A percentile compares a stretch with the other conserved stretches of the same genome.
phyloP scores from a whole-genome alignment of 2,888 invertebrate genomes.

The Linnaemya tessellans region DNA sequence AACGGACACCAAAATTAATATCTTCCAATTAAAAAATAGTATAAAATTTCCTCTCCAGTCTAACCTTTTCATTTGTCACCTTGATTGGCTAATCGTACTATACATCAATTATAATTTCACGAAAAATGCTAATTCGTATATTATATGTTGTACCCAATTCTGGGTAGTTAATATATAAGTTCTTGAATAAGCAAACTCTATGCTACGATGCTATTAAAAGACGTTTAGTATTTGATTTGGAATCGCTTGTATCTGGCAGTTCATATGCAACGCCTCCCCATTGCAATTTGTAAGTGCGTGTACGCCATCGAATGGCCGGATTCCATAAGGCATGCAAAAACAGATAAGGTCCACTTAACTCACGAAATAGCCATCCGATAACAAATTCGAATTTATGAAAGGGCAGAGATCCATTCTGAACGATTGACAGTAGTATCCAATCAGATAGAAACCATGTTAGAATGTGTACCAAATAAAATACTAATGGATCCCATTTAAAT shows the following conservation, averaged over 20 bases:
- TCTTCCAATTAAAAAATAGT: conserved; percentile 12
- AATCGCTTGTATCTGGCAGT: conserved; percentile 84
- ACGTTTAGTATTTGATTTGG: conserved; percentile 70
- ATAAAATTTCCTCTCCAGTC: conserved; percentile 7
- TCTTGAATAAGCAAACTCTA: conserved; percentile 44
- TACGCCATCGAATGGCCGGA: conserved; percentile 96
- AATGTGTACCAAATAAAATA: conserved; percentile 96
- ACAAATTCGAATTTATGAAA: conserved; percentile 98
- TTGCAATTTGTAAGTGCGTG: conserved; percentile 93
- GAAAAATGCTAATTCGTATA: conserved; percentile 57
- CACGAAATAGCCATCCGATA: conserved; percentile 96
- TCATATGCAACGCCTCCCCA: conserved; percentile 98
- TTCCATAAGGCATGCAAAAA: conserved; percentile 93
- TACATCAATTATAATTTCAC: conserved; percentile 41
- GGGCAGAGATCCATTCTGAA: conserved; percentile 94
- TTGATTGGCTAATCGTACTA: conserved; percentile 13
- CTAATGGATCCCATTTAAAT: conserved; percentile 94
- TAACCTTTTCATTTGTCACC: conserved; percentile 30
- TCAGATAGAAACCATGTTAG: conserved; percentile 98
- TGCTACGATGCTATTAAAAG: conserved; percentile 73
- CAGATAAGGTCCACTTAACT: conserved; percentile 94
- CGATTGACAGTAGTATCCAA: conserved; percentile 86
- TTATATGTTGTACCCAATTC: conserved; percentile 37
- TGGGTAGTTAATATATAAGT: conserved; percentile 41
- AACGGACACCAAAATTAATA: conserved; percentile 2